Evolutionary conservation across 1,140 invertebrate species (phyloP), one percentile per base, ranked within the genome.

Genomic region (Lethrus apterus): DNA sequence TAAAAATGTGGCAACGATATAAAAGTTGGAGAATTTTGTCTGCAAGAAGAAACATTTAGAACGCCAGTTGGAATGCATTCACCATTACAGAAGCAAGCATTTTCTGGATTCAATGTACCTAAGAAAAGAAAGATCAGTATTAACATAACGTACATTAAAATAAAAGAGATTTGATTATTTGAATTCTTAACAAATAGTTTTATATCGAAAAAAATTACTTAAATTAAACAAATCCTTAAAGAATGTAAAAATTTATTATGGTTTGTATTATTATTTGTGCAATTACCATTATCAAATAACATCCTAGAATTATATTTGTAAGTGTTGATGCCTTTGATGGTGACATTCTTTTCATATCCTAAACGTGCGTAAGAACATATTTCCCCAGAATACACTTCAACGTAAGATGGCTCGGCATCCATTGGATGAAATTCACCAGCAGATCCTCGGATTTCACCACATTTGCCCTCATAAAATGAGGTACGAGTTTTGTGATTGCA

Each of bases 1-100:
- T 80, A 78, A 70, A 89, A 90, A 68, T 92, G 87, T 1, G 88
- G 87, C 51, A 81, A 78, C 11, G 85, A 84, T 7, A 88, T 67
- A 56, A 80, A 85, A 8, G 80, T 78, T 1, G 87, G 87, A 9
- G 83, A 77, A 15, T 78, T 77, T 53, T 67, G 72, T 46, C 77
- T 73, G 46, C 81, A 83, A 21, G 58, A 44, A 4, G 77, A 76
- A 40, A 81, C 74, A 49, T 77, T 77, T 2, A 68, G 65, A 3
- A 78, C 59, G 2, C 85, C 85, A 1, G 73, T 71, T 4, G 83
- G 84, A 1, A 69, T 69, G 58, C 84, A 86, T 46, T 80, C 71
- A 0, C 82, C 83, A 35, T 76, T 74, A 57, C 83, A 86, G 62
- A 73, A 87, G 54, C 85, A 89, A 1, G 73, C 66, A 57, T 87